Conservation (phyloP, 1,140 invertebrate genomes). For the Sogatella furcifera region DNA sequence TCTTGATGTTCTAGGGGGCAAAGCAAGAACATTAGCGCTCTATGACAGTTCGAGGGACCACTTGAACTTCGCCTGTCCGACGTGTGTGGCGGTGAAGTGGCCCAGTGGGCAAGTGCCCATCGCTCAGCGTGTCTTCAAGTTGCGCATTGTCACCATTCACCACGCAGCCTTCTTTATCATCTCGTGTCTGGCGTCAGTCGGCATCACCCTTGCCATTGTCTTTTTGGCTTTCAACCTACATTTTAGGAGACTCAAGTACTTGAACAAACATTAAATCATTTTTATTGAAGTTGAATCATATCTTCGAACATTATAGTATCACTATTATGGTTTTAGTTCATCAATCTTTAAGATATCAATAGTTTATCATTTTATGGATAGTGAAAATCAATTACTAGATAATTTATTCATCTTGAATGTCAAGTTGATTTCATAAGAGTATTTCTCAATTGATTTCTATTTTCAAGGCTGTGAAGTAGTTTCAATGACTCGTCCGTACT, state of each 20-base stretch:
- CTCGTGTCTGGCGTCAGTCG: conserved; percentile 55
- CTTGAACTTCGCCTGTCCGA: conserved; percentile 57
- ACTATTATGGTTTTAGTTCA: no score
- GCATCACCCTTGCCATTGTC: conserved; percentile 61
- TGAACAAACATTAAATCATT: no score
- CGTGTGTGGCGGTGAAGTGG: conserved; percentile 61
- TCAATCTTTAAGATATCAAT: no score
- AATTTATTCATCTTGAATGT: no score
- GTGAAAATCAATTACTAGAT: no score
- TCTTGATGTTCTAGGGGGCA: conserved; percentile 43
- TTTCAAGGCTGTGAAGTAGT: no score
- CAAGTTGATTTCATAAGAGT: no score
- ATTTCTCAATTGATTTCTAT: no score
- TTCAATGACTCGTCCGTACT: no score
- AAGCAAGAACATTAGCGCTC: conserved; percentile 54
- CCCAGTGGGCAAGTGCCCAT: conserved; percentile 62
- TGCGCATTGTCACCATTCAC: conserved; percentile 61
- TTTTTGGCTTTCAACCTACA: conserved; percentile 81
- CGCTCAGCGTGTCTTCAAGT: conserved; percentile 57
- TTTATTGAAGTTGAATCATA: no score
- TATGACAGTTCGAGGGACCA: conserved; percentile 54
- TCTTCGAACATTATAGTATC: no score
- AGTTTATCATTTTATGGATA: no score
- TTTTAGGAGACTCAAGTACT: conserved; percentile 72
- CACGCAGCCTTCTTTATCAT: conserved; percentile 58